Evolutionary conservation across 2,797 vertebrate species (phyloP).

Genomic region (Anas acuta): DNA sequence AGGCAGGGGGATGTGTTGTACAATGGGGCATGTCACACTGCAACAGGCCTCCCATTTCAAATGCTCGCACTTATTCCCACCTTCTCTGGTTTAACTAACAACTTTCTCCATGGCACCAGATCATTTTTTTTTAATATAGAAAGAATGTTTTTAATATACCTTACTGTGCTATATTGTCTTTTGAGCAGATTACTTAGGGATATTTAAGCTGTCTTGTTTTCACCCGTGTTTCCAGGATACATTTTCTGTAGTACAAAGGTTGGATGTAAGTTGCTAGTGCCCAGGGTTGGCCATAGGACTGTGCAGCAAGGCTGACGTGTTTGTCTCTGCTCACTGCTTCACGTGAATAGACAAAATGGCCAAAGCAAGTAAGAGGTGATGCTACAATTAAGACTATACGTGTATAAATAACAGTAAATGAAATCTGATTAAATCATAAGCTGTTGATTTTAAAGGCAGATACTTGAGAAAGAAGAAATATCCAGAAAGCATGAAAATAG

Average conservation of each 20-base stretch:
- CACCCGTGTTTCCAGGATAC: not conserved
- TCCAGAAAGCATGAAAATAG: not conserved
- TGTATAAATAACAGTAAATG: not conserved
- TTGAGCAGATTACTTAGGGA: not conserved
- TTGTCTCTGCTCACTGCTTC: not conserved
- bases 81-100: not conserved
- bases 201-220: not conserved
- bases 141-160: not conserved
- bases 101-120: not conserved
- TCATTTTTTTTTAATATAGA: not conserved
- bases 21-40: not conserved
- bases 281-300: not conserved
- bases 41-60: not conserved
- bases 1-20: not conserved
- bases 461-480: not conserved
- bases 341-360: not conserved
- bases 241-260: not conserved
- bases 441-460: not conserved
- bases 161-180: not conserved
- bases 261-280: not conserved
- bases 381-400: not conserved
- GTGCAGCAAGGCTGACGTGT: accelerated
- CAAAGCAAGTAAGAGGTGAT: not conserved
- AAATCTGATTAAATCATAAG: not conserved
- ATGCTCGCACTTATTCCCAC: not conserved